Conservation (phyloP, 2,888 invertebrate species). For the Bombyx huttoni region DNA sequence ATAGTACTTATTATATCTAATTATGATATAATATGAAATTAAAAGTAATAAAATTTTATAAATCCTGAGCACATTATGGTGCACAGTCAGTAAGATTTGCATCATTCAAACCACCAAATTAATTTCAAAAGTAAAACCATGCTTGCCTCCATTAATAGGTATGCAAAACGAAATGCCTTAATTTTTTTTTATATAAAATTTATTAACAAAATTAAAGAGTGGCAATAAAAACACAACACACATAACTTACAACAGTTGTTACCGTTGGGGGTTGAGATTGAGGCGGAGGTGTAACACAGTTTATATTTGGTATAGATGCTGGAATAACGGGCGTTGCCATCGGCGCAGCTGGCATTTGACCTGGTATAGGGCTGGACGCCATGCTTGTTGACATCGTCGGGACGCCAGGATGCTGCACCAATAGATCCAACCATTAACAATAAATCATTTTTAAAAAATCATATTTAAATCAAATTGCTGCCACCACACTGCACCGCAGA, state of each 20-base stretch:
- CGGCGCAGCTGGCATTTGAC: constrained; percentile 28
- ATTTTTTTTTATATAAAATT: not conserved
- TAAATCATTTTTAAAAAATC: constrained; percentile 18
- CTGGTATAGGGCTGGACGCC: constrained; percentile 34
- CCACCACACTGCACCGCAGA: constrained; percentile 8
- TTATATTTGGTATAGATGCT: constrained; percentile 14
- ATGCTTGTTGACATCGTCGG: constrained; percentile 54
- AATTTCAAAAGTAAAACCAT: no score
- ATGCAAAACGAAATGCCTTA: not conserved
- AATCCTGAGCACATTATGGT: no score
- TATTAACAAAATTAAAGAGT: not conserved
- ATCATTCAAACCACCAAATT: no score
- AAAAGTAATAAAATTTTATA: no score
- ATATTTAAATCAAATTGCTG: constrained; percentile 15
- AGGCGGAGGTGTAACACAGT: constrained; percentile 19
- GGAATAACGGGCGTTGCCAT: constrained; percentile 31
- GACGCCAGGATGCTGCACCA: constrained; percentile 49
- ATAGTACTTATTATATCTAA: no score
- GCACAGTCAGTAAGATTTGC: no score
- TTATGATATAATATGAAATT: no score
- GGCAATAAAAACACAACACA: not conserved
- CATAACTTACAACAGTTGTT: constrained; percentile 18
- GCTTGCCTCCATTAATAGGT: no score
- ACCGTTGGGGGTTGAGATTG: constrained; percentile 27
- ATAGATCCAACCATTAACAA: constrained; percentile 14